Base-by-base conservation (phyloP, 2,113 vertebrate species). In the Oncorhynchus masou region DNA sequence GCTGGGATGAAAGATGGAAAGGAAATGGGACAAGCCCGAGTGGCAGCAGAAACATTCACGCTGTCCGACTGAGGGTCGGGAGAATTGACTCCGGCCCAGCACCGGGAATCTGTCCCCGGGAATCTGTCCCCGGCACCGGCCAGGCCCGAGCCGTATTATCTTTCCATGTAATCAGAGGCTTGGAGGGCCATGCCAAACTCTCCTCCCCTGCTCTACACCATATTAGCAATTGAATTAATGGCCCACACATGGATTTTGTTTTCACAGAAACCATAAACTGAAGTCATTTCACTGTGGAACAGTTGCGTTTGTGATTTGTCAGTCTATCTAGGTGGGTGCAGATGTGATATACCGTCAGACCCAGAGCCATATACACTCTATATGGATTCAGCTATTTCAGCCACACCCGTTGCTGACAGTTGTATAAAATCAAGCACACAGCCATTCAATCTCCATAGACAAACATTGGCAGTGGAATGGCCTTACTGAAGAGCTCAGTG, bases 141-240 rank as follows among this genome's bases (percentile, higher is more conserved):
- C 51, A 19, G 16, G 12, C 51, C 75, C 80, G 76, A 79, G 79
- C 76, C 74, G 76, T 64, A 80, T 88, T 82, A 75, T 84, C 81
- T 87, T 83, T 74, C 81, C 72, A 54, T 71, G 88, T 84, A 88
- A 87, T 85, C 73, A 74, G 84, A 88, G 73, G 49, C 76, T 74
- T 48, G 19, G n/a, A 31, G 20, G 45, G 34, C 74, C 20, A 22
- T 75, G 78, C 81, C 72, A 82, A 76, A 64, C 68, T 71, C 76
- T 54, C 13, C 51, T 19, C 12, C 5, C 51, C 16, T 54, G 51
- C 15, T 73, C 68, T 48, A 49, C 73, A 48, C 74, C 64, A 13
- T 79, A 76, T 81, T 76, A 77, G 54, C 49, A 27, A 68, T 64
- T 71, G 13, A 85, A 79, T 83, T 59, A 76, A 83, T 70, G 29